A percentile compares a stretch with the other conserved stretches of the same genome.
phyloP scores from a whole-genome alignment of 2,888 invertebrate species.

The Baccha elongata region DNA sequence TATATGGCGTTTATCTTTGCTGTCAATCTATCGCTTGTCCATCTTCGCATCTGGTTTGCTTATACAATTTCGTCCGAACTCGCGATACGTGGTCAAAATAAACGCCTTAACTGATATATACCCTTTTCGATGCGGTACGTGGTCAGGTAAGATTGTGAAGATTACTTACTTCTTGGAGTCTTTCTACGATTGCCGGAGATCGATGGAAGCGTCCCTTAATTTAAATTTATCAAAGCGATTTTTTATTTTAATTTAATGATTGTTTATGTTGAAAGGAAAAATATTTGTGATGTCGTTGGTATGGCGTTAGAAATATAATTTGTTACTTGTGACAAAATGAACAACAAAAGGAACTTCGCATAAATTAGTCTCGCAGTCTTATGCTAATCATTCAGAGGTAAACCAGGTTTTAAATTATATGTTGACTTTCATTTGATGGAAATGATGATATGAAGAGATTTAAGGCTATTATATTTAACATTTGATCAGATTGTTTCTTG shows the following conservation, averaged over 20 bases:
- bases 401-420: conserved; percentile 35
- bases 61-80: conserved; percentile 29
- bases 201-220: conserved; percentile 39
- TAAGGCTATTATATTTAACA: conserved; percentile 7
- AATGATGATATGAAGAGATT: conserved; percentile 3
- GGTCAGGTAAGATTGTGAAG: conserved; percentile 42
- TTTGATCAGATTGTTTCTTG: not conserved
- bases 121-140: conserved; percentile 24
- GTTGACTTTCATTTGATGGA: conserved; percentile 40
- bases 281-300: not conserved
- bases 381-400: conserved; percentile 32
- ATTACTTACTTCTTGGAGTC: too few relatives aligned
- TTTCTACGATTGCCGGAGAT: not conserved
- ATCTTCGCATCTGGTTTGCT: conserved; percentile 54
- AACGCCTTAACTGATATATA: conserved; percentile 30
- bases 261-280: not conserved
- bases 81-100: conserved; percentile 51
- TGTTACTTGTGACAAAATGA: conserved; percentile 21
- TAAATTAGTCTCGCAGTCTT: conserved; percentile 9
- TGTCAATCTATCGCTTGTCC: conserved; percentile 59
- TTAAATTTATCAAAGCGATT: conserved; percentile 45
- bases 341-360: conserved; percentile 14
- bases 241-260: conserved; percentile 13
- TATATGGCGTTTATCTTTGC: conserved; percentile 54
- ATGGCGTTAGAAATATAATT: conserved; percentile 28